Percentiles rank a stretch among this genome's conserved stretches.
These are phyloP conservation scores for Notolepis coatsorum DNA, from an alignment of 2,797 vertebrate genomes.

Conservation along the genomic window DNA sequence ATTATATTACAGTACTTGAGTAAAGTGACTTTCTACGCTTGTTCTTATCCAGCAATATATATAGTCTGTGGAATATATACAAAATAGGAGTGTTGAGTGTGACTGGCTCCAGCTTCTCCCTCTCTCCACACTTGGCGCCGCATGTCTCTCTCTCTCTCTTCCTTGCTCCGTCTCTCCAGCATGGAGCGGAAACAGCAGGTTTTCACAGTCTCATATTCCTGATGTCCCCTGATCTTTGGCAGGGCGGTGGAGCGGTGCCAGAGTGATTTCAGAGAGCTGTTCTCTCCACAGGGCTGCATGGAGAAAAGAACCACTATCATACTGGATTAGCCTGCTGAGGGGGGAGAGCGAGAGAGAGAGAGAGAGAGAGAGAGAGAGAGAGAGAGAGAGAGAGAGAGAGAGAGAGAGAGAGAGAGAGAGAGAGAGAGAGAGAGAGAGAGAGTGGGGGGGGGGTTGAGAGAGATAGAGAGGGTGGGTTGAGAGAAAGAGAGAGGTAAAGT, in stretches of 20 bases:
- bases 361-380: constrained; percentile 20
- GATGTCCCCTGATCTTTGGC: constrained; percentile 40
- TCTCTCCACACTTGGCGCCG: constrained; percentile 4
- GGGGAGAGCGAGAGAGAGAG: constrained; percentile 16
- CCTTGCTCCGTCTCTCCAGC: constrained; percentile 18
- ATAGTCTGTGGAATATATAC: background rate
- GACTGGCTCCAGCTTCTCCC: background rate
- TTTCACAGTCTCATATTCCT: constrained; percentile 47
- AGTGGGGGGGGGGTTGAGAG: too few relatives aligned
- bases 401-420: background rate
- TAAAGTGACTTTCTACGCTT: too few relatives aligned
- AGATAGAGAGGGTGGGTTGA: constrained; percentile 21
- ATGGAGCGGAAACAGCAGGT: constrained; percentile 37
- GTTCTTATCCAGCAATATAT: constrained; percentile 3
- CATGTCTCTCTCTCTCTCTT: background rate
- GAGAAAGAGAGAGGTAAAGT: constrained; percentile 25
- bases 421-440: background rate
- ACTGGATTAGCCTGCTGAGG: constrained; percentile 46
- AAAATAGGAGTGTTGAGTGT: background rate
- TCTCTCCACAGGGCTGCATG: constrained; percentile 39
- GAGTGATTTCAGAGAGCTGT: constrained; percentile 53
- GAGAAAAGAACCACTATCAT: constrained; percentile 59
- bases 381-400: constrained; percentile 41
- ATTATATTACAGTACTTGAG: too few relatives aligned
- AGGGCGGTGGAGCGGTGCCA: constrained; percentile 27